Conservation (phyloP, 1,140 invertebrate species). For the Drosophila pseudoananassae region DNA sequence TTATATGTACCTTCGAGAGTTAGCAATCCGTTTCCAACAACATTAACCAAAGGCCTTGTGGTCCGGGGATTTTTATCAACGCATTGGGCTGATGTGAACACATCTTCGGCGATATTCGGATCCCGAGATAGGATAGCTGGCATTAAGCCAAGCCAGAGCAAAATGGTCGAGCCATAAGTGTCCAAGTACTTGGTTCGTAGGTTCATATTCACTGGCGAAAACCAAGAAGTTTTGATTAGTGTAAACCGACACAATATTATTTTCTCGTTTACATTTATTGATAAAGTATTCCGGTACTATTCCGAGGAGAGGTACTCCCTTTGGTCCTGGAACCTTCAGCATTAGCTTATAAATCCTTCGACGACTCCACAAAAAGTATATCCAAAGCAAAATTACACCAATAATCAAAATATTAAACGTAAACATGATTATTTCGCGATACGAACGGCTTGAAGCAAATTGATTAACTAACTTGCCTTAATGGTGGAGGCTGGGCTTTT, state of each 20-base stretch:
- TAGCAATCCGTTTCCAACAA: slow-evolving; percentile 49
- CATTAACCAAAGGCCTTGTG: slow-evolving; percentile 15
- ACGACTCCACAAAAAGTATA: slow-evolving; percentile 69
- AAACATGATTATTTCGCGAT: slow-evolving; percentile 9
- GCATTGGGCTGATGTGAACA: slow-evolving; percentile 51
- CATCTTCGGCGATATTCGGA: slow-evolving; percentile 45
- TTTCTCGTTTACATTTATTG: slow-evolving; percentile 18
- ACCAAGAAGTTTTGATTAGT: neutral
- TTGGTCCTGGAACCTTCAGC: slow-evolving; percentile 54
- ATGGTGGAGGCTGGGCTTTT: neutral
- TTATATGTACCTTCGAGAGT: slow-evolving; percentile 41
- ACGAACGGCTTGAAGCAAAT: neutral
- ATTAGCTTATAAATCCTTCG: slow-evolving; percentile 57
- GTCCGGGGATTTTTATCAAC: slow-evolving; percentile 24
- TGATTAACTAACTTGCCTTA: neutral
- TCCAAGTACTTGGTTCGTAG: neutral
- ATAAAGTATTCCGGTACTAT: neutral
- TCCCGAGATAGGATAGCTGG: slow-evolving; percentile 48
- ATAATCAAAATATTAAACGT: slow-evolving; percentile 11
- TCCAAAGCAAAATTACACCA: slow-evolving; percentile 34
- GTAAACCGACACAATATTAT: neutral
- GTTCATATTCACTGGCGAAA: neutral
- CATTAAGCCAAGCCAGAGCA: slow-evolving; percentile 56
- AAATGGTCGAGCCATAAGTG: slow-evolving; percentile 34
- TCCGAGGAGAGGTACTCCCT: slow-evolving; percentile 59